Percentiles rank a stretch among this genome's conserved stretches.
Evolutionary conservation across 2,797 vertebrate species (phyloP).

Genomic region (Nyctalus aviator): DNA sequence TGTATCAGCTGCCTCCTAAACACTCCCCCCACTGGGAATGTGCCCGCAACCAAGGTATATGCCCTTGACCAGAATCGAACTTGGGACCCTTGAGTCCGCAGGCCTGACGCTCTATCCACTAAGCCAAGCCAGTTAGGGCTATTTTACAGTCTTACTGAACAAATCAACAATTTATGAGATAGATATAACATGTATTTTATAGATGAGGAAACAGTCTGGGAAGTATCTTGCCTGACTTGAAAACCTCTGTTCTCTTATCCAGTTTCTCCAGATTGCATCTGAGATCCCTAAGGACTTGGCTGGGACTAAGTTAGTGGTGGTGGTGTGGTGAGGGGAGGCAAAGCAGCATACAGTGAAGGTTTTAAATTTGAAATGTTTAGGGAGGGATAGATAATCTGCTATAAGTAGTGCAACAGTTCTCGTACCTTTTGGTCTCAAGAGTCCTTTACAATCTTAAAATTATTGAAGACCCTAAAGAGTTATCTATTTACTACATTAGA

Average conservation of each 20-base stretch:
- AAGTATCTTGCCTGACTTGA: slow-evolving; percentile 15
- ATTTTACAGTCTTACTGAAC: background rate
- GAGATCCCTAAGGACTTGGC: background rate
- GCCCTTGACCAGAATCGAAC: too few relatives aligned
- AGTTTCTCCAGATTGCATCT: background rate
- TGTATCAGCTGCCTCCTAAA: too few relatives aligned
- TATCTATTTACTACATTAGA: slow-evolving; percentile 14
- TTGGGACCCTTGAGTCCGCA: too few relatives aligned
- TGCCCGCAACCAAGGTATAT: too few relatives aligned
- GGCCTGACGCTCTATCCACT: too few relatives aligned
- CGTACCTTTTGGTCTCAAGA: background rate
- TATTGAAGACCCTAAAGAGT: background rate
- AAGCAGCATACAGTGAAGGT: background rate
- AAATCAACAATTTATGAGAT: background rate
- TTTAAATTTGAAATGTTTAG: slow-evolving; percentile 15
- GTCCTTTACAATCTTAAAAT: slow-evolving; percentile 32
- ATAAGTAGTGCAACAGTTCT: background rate
- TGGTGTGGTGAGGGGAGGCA: too few relatives aligned
- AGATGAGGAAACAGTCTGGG: background rate
- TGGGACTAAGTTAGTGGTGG: background rate
- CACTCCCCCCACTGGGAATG: too few relatives aligned
- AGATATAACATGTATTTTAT: background rate
- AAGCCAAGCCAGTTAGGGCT: background rate
- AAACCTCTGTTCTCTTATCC: background rate
- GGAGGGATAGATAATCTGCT: background rate